These are phyloP conservation scores for Corythaeola cristata DNA, from an alignment of 2,113 vertebrate species.

Conservation along the genomic window DNA sequence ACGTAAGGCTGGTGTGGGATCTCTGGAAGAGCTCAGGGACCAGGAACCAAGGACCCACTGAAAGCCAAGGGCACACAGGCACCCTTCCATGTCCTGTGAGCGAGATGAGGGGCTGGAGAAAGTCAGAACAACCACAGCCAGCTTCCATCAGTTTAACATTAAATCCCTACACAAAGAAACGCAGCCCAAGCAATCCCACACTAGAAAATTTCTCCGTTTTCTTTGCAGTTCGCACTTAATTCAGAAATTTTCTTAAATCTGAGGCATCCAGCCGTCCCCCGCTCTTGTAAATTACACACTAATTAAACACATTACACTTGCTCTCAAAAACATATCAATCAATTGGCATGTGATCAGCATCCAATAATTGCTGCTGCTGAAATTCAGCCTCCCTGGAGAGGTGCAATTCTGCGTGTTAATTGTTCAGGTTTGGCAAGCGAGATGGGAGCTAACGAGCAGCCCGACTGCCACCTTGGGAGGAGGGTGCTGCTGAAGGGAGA, in stretches of 20 bases:
- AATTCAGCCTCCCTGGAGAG: background rate
- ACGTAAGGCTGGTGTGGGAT: background rate
- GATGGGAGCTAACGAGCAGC: background rate
- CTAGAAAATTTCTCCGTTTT: background rate
- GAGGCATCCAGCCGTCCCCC: background rate
- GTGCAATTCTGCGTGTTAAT: background rate
- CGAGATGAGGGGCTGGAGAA: rapidly evolving
- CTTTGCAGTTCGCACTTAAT: background rate
- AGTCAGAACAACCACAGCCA: rapidly evolving
- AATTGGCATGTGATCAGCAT: background rate
- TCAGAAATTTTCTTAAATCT: background rate
- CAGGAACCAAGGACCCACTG: background rate
- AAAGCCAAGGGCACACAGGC: background rate
- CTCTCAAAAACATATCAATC: background rate
- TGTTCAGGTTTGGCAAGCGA: background rate
- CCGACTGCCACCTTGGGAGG: background rate
- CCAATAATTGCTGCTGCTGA: background rate
- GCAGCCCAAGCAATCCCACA: rapidly evolving
- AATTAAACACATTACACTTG: background rate
- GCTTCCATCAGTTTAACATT: rapidly evolving
- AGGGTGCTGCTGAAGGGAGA: background rate
- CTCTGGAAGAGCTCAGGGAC: background rate
- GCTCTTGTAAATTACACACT: background rate
- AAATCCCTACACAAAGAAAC: background rate
- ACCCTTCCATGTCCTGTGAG: rapidly evolving